These are phyloP conservation scores for Oncorhynchus masou DNA, from an alignment of 2,113 vertebrate species.

Conservation along the genomic window DNA sequence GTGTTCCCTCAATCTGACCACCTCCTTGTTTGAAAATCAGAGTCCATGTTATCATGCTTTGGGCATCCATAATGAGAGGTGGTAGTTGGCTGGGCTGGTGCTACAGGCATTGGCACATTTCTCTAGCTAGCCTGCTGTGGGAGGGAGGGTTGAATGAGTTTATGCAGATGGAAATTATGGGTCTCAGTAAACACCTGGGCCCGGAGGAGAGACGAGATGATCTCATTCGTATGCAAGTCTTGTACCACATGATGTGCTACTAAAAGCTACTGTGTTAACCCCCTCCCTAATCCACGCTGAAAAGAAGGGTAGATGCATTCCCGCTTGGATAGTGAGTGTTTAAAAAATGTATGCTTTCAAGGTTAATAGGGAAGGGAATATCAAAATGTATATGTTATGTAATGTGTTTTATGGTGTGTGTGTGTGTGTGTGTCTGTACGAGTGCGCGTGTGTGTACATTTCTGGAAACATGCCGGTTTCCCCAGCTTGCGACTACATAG, in stretches of 20 bases:
- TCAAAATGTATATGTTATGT: constrained; percentile 45
- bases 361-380: constrained; percentile 24
- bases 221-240: constrained; percentile 61
- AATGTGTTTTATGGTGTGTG: constrained; percentile 44
- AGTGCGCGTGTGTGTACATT: not conserved
- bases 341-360: constrained; percentile 32
- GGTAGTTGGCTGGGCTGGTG: not conserved
- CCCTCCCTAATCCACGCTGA: constrained; percentile 36
- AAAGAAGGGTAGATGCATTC: constrained; percentile 30
- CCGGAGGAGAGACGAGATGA: constrained; percentile 46
- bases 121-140: not conserved
- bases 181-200: constrained; percentile 66
- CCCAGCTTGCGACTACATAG: constrained; percentile 20
- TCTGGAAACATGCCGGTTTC: constrained; percentile 42
- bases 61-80: not conserved
- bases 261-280: constrained; percentile 23
- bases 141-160: constrained; percentile 32
- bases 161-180: constrained; percentile 60
- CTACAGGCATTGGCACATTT: constrained; percentile 35
- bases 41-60: constrained; percentile 36
- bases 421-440: not conserved
- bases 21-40: constrained; percentile 38
- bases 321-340: not conserved
- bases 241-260: constrained; percentile 18
- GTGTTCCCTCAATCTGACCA: constrained; percentile 17